A percentile compares a stretch with the other conserved stretches of the same genome.
Conservation (phyloP, 2,797 vertebrate species). For the Pseudomugil tenellus region DNA sequence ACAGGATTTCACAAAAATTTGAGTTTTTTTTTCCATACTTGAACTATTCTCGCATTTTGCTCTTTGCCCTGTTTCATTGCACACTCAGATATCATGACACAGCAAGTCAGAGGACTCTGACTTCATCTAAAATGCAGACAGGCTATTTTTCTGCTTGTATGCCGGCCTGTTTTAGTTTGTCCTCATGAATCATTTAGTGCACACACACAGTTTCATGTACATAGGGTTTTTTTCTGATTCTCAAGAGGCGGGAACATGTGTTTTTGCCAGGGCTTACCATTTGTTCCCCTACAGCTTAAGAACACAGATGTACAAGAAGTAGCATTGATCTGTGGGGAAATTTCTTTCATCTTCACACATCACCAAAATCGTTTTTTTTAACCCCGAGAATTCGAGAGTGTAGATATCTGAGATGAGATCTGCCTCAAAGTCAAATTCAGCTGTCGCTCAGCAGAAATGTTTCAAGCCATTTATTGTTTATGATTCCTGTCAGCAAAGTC, state of each 20-base stretch:
- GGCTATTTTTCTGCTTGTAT: conserved; percentile 71
- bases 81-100: conserved; percentile 68
- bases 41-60: conserved; percentile 2
- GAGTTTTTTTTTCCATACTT: not conserved
- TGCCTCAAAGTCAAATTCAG: not conserved
- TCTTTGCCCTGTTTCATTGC: conserved; percentile 26
- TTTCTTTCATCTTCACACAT: conserved; percentile 31
- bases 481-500: not conserved
- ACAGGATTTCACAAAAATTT: conserved; percentile 1
- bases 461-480: not conserved
- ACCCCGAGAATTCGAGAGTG: conserved; percentile 21
- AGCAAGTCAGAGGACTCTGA: conserved; percentile 47
- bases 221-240: conserved; percentile 40
- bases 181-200: conserved; percentile 78
- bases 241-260: conserved; percentile 55
- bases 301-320: conserved; percentile 43
- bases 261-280: conserved; percentile 51
- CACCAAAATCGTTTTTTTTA: conserved; percentile 16
- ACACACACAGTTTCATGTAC: conserved; percentile 66
- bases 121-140: conserved; percentile 78
- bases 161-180: conserved; percentile 69
- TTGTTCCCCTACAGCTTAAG: conserved; percentile 54
- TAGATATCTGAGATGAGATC: conserved; percentile 2
- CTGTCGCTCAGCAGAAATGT: not conserved
- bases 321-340: conserved; percentile 26